Conservation (phyloP, 2,113 vertebrate genomes). For the Chelonoidis abingdonii region DNA sequence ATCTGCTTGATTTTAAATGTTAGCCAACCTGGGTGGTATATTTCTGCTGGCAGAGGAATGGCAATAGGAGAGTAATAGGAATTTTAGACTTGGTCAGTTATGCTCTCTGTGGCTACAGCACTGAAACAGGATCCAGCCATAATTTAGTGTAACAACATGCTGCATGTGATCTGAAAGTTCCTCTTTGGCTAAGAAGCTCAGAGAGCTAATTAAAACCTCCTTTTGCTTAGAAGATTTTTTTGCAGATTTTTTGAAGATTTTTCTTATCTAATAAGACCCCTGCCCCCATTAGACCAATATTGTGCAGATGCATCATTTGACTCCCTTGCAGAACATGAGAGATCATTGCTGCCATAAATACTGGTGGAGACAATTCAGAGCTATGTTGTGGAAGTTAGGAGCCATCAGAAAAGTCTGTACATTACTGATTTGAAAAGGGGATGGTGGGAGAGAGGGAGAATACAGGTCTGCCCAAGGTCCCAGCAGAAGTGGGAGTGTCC, state of each 20-base stretch:
- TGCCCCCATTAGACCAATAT: not conserved
- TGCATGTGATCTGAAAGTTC: not conserved
- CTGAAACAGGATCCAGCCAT: not conserved
- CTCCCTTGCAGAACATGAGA: not conserved
- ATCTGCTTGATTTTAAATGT: not conserved
- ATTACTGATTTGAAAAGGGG: not conserved
- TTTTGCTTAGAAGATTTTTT: conserved; percentile 13
- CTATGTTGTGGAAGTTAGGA: not conserved
- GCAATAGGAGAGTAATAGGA: not conserved
- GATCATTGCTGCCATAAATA: not conserved
- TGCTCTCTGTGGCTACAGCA: not conserved
- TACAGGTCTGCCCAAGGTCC: not conserved
- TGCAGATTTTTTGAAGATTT: not conserved
- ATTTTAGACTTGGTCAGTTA: not conserved
- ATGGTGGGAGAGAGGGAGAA: not conserved
- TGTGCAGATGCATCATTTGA: not conserved
- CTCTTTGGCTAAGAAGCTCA: not conserved
- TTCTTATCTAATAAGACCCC: not conserved
- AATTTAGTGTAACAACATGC: not conserved
- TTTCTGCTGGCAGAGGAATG: not conserved
- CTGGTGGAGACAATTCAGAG: not conserved
- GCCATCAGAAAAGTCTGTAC: not conserved
- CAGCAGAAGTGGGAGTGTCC: not conserved
- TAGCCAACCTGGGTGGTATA: not conserved
- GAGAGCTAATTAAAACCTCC: conserved; percentile 32